Conservation (phyloP, 1,140 invertebrate genomes). For the Littorina saxatilis region DNA sequence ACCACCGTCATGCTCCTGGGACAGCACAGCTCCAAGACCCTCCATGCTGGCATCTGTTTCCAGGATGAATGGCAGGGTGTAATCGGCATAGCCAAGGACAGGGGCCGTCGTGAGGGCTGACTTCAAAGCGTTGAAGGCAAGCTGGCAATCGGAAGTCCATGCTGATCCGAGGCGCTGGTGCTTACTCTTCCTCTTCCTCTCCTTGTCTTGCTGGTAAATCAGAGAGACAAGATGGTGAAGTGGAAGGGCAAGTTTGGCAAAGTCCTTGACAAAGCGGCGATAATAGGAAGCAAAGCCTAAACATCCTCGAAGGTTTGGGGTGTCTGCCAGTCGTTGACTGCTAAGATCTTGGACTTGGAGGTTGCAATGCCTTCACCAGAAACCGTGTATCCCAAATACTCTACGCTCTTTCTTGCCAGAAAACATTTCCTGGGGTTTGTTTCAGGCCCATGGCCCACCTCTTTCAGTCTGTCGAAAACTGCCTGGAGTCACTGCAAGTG, state of each 20-base stretch:
- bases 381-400: constrained; percentile 53
- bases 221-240: no score
- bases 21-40: constrained; percentile 11
- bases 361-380: constrained; percentile 62
- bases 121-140: background rate
- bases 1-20: background rate
- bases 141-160: background rate
- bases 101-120: constrained; percentile 34
- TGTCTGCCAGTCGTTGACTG: constrained; percentile 64
- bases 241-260: constrained; percentile 63
- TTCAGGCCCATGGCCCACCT: constrained; percentile 51
- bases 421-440: constrained; percentile 45
- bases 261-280: constrained; percentile 68
- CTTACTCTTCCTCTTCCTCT: background rate
- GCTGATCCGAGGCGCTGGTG: no score
- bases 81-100: constrained; percentile 45
- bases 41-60: background rate
- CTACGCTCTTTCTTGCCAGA: constrained; percentile 38
- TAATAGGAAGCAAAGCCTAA: constrained; percentile 76
- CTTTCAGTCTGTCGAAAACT: constrained; percentile 53
- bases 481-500: constrained; percentile 41
- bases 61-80: constrained; percentile 1
- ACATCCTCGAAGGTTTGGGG: constrained; percentile 72
- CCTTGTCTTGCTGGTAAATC: no score
- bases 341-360: constrained; percentile 71